Conservation (phyloP, 2,797 vertebrate species). For the Vireo griseus region DNA sequence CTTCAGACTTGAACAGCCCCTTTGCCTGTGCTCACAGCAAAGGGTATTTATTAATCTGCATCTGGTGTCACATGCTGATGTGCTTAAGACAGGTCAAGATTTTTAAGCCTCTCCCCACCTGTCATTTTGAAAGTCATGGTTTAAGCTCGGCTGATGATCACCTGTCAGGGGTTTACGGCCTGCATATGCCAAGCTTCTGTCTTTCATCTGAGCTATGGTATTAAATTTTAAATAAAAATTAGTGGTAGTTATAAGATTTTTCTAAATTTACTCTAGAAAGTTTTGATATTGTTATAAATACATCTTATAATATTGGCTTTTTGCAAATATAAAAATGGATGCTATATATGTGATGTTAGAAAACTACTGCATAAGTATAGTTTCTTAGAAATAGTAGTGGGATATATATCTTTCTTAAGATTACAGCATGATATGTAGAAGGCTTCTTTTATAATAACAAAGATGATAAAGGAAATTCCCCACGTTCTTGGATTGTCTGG, state of each 20-base stretch:
- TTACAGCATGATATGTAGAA: too few species aligned
- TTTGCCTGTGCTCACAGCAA: background rate
- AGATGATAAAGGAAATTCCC: too few species aligned
- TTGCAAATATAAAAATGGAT: too few species aligned
- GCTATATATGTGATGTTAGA: too few species aligned
- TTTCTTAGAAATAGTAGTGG: too few species aligned
- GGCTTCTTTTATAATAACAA: too few species aligned
- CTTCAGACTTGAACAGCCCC: background rate
- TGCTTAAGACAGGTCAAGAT: slow-evolving; percentile 10
- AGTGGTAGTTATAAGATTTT: background rate
- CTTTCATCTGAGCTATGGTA: background rate
- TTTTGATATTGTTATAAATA: background rate
- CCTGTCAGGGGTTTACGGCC: background rate
- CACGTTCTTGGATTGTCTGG: too few species aligned
- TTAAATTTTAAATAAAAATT: background rate
- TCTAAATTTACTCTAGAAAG: background rate
- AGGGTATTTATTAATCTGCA: slow-evolving; percentile 17
- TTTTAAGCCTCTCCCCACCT: background rate
- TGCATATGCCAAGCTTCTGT: background rate
- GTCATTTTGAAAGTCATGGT: background rate
- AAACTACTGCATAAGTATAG: too few species aligned
- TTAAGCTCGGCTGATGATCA: background rate
- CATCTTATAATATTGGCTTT: too few species aligned
- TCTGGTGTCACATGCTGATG: background rate
- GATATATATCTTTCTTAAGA: too few species aligned